These are phyloP conservation scores for Volucella inanis DNA, from an alignment of 2,888 invertebrate genomes.

Conservation along the genomic window DNA sequence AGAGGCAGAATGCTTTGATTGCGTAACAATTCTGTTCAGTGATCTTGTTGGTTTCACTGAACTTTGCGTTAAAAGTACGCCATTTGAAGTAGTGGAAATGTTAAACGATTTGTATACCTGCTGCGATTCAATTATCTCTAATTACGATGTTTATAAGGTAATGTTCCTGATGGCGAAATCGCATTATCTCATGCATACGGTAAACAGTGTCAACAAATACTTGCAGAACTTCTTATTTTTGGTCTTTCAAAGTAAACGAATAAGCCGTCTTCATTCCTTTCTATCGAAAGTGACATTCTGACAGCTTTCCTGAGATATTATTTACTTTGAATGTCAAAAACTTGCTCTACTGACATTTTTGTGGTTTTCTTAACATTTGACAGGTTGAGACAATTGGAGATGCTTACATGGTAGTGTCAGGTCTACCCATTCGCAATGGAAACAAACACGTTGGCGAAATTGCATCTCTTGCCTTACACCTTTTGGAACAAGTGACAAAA, in stretches of 20 bases:
- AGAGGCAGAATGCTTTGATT: slow-evolving; percentile 91
- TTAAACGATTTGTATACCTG: slow-evolving; percentile 94
- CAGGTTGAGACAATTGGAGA: slow-evolving; percentile 92
- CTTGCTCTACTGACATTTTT: no score
- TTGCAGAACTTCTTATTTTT: no score
- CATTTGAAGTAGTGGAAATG: slow-evolving; percentile 92
- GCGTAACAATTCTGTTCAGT: slow-evolving; percentile 92
- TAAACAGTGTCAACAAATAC: no score
- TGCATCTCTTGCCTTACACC: slow-evolving; percentile 90
- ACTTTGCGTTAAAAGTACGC: slow-evolving; percentile 90
- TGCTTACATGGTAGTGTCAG: slow-evolving; percentile 92
- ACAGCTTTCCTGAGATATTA: no score
- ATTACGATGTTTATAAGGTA: slow-evolving; percentile 94
- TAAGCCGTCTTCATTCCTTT: no score
- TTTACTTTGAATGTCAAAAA: no score
- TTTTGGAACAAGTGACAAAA: slow-evolving; percentile 88
- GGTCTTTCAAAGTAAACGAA: no score
- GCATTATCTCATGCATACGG: not conserved
- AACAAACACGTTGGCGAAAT: slow-evolving; percentile 91
- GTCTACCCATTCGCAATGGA: slow-evolving; percentile 89
- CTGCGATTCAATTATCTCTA: slow-evolving; percentile 93
- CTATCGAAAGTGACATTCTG: no score
- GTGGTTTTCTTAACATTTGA: not conserved
- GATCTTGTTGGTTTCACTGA: slow-evolving; percentile 93
- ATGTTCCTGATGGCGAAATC: not conserved